phyloP scores from a whole-genome alignment of 1,140 invertebrate genomes.

The Philopotamus ludificatus region DNA sequence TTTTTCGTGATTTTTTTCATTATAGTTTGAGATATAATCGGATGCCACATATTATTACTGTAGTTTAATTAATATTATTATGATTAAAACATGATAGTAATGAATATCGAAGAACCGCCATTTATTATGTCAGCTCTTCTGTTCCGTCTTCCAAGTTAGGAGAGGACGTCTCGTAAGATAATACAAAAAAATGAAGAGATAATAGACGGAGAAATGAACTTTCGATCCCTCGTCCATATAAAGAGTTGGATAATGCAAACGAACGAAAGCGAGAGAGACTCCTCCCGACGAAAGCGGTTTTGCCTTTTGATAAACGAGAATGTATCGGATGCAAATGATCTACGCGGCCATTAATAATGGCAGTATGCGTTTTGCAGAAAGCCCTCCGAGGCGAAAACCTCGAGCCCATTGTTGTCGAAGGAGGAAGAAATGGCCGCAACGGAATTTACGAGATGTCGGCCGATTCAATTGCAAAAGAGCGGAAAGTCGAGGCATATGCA shows the following conservation, averaged over 20 bases:
- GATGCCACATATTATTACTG: no score
- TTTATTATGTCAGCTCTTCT: no score
- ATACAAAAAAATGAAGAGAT: no score
- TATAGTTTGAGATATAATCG: no score
- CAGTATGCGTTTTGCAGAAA: conserved; percentile 4
- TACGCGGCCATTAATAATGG: conserved; percentile 10
- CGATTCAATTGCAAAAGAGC: no score
- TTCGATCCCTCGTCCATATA: neutral
- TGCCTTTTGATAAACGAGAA: neutral
- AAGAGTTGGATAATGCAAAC: neutral
- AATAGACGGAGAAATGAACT: neutral
- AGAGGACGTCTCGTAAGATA: no score
- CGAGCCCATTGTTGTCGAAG: neutral
- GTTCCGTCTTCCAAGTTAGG: no score
- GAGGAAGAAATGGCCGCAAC: neutral
- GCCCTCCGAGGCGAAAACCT: neutral
- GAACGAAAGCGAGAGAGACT: neutral
- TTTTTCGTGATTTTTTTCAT: no score
- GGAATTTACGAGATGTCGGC: neutral
- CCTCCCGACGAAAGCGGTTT: conserved; percentile 4
- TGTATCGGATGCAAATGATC: conserved; percentile 3
- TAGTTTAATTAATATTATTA: no score
- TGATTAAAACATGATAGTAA: no score
- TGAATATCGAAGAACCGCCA: no score
- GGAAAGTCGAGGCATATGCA: no score